Conservation (phyloP, 2,797 vertebrate genomes). For the Lindbergichthys nudifrons region DNA sequence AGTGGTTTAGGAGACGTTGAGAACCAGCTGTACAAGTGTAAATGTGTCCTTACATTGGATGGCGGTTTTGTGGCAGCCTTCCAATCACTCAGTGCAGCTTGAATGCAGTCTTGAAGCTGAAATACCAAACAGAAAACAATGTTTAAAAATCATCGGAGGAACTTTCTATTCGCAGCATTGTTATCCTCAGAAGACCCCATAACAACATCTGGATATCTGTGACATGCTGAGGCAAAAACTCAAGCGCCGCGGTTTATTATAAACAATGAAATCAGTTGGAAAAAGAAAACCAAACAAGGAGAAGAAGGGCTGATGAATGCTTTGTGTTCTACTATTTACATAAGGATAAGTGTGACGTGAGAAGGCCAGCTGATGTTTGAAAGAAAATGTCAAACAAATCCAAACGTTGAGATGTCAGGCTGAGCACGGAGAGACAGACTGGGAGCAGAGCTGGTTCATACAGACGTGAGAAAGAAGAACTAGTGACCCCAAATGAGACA, state of each 20-base stretch:
- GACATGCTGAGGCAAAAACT: background rate
- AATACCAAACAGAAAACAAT: constrained; percentile 47
- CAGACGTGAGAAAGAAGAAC: background rate
- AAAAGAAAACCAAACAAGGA: background rate
- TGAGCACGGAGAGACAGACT: background rate
- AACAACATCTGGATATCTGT: constrained; percentile 12
- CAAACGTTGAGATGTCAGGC: background rate
- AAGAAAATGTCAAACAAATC: background rate
- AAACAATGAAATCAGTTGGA: constrained; percentile 1
- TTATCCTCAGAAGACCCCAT: background rate
- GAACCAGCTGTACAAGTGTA: background rate
- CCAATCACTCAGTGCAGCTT: constrained; percentile 94
- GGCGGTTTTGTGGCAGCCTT: constrained; percentile 82
- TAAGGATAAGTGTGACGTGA: background rate
- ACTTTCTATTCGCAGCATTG: background rate
- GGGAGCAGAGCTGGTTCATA: background rate
- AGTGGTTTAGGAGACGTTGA: background rate
- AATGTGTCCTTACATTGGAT: constrained; percentile 79
- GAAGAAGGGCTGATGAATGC: too few relatives aligned
- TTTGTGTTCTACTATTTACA: background rate
- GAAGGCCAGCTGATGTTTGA: background rate
- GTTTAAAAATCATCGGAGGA: background rate
- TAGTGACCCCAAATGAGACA: background rate
- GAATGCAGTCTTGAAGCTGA: constrained; percentile 96
- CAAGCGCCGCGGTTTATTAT: background rate